Conservation (phyloP, 2,113 vertebrate species). For the Limanda limanda region DNA sequence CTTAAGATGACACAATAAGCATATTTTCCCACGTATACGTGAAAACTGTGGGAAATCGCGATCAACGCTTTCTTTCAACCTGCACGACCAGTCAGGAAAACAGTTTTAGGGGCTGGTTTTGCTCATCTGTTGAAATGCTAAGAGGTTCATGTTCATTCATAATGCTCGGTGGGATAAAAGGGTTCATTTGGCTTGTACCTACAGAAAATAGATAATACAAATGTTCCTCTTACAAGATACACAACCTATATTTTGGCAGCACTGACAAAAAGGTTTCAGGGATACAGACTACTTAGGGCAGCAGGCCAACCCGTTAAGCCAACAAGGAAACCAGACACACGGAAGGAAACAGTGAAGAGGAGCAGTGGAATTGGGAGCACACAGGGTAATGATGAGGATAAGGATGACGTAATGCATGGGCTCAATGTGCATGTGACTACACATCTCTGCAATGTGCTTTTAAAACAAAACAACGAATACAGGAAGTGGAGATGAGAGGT, state of each 20-base stretch:
- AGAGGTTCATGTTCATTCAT: constrained; percentile 25
- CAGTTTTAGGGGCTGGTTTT: constrained; percentile 22
- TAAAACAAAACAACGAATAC: no score
- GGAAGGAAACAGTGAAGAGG: not conserved
- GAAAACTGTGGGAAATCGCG: not conserved
- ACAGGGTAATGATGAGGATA: no score
- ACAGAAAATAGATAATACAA: not conserved
- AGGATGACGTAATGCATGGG: not conserved
- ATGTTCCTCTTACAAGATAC: not conserved
- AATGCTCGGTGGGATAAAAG: not conserved
- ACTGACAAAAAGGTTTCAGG: not conserved
- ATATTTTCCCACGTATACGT: not conserved
- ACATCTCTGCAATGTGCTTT: no score
- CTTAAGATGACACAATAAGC: not conserved
- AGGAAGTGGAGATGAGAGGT: no score
- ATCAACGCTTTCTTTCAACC: no score
- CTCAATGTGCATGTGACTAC: not conserved
- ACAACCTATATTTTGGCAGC: not conserved
- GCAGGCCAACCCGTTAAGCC: not conserved
- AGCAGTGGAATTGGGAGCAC: no score
- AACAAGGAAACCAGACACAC: constrained; percentile 20
- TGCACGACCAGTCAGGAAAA: not conserved
- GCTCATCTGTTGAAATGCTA: constrained; percentile 48
- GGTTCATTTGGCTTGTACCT: not conserved
- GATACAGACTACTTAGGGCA: not conserved